These are phyloP conservation scores for Psilopsiagon aymara DNA, from an alignment of 2,113 vertebrate species.

Conservation along the genomic window DNA sequence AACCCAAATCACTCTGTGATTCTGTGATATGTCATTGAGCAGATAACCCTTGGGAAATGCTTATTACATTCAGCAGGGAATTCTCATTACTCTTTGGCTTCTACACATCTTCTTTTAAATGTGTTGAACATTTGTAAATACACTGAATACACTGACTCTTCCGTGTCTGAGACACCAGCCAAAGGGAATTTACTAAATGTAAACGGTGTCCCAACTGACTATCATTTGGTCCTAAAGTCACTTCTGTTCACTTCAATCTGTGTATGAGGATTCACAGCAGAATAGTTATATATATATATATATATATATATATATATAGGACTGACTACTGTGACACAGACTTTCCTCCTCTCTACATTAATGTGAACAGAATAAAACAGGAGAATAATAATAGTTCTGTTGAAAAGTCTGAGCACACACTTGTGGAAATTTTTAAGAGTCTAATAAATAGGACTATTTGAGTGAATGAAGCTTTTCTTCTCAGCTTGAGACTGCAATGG, in stretches of 20 bases:
- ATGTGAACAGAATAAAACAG: conserved; percentile 13
- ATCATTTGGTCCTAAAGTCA: neutral
- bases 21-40: neutral
- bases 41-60: neutral
- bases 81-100: neutral
- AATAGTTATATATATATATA: neutral
- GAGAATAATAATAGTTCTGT: conserved; percentile 42
- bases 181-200: neutral
- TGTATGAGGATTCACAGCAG: neutral
- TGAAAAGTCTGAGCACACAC: conserved; percentile 25
- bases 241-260: neutral
- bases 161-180: neutral
- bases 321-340: conserved; percentile 2
- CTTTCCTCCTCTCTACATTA: conserved; percentile 8
- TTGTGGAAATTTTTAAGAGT: conserved; percentile 56
- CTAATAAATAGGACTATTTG: conserved; percentile 39
- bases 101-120: neutral
- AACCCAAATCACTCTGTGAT: neutral
- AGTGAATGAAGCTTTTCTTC: conserved; percentile 64
- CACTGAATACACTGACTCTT: neutral
- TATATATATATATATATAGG: neutral
- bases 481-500: neutral
- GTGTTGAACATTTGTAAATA: neutral
- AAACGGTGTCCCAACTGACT: neutral
- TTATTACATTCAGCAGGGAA: rapidly evolving